Evolutionary conservation across 2,888 invertebrate species (phyloP).

Genomic region (Deilephila porcellus): DNA sequence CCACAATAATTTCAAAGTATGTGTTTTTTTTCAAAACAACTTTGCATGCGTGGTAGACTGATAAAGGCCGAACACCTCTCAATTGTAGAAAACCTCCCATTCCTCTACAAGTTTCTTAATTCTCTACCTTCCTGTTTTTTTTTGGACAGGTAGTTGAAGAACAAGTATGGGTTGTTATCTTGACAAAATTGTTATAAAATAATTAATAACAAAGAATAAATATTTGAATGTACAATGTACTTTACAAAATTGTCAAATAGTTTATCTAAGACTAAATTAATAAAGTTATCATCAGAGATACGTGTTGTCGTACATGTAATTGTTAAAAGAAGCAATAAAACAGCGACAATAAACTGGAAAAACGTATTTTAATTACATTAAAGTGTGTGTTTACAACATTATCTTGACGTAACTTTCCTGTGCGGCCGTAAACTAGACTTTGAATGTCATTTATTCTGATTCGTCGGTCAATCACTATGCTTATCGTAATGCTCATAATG

Average conservation of each 20-base stretch:
- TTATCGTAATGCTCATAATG: slow-evolving; percentile 33
- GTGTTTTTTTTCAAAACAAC: too few species aligned
- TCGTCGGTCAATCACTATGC: slow-evolving; percentile 32
- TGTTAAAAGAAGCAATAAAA: neutral
- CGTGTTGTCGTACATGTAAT: slow-evolving; percentile 2
- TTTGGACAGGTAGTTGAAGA: too few species aligned
- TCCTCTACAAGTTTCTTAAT: too few species aligned
- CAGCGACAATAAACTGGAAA: neutral
- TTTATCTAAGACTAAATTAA: neutral
- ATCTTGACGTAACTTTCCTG: slow-evolving; percentile 6
- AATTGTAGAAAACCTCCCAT: too few species aligned
- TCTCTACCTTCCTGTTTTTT: too few species aligned
- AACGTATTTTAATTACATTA: neutral
- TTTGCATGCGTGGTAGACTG: too few species aligned
- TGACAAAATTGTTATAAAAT: too few species aligned
- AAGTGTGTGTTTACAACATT: neutral
- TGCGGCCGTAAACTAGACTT: slow-evolving; percentile 5
- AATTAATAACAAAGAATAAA: too few species aligned
- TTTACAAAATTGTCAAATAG: neutral
- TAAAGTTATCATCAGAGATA: neutral
- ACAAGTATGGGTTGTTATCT: too few species aligned
- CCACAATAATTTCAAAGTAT: too few species aligned
- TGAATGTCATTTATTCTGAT: slow-evolving; percentile 2
- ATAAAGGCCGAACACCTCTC: too few species aligned
- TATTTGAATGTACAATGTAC: neutral